phyloP scores from a whole-genome alignment of 2,888 invertebrate genomes.

The Tetragonisca angustula region DNA sequence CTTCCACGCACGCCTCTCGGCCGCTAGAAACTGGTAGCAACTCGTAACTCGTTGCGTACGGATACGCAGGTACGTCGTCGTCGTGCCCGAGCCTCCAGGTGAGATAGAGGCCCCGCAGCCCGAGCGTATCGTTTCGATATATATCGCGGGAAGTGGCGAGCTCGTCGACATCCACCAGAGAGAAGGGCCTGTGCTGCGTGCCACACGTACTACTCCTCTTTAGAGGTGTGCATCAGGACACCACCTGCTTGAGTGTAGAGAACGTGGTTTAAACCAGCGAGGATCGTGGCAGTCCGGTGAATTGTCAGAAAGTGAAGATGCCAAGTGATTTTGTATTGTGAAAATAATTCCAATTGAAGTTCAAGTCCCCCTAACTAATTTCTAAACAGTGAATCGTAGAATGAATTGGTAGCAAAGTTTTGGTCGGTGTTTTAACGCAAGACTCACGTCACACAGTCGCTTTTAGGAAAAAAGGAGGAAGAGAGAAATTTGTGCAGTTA shows the following conservation, averaged over 20 bases:
- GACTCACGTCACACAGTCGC: too few relatives aligned
- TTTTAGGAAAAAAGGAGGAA: too few relatives aligned
- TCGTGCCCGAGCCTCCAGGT: slow-evolving; percentile 51
- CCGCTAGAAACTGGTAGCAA: slow-evolving; percentile 56
- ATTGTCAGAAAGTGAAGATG: too few relatives aligned
- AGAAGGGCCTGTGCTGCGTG: slow-evolving; percentile 28
- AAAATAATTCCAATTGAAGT: too few relatives aligned
- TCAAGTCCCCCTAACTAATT: too few relatives aligned
- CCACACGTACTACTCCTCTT: neutral
- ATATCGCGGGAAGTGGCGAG: slow-evolving; percentile 67
- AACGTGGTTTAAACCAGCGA: neutral
- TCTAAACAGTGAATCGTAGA: too few relatives aligned
- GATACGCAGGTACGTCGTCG: slow-evolving; percentile 44
- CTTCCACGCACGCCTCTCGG: slow-evolving; percentile 38
- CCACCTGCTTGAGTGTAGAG: too few relatives aligned
- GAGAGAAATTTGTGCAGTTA: too few relatives aligned
- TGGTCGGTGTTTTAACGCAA: too few relatives aligned
- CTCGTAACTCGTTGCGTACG: slow-evolving; percentile 58
- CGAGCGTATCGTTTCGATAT: slow-evolving; percentile 69
- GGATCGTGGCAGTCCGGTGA: neutral
- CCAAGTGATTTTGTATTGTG: too few relatives aligned
- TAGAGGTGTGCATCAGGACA: neutral
- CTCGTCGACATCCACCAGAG: slow-evolving; percentile 51
- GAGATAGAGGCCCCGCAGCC: slow-evolving; percentile 55
- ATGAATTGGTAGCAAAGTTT: too few relatives aligned